Evolutionary conservation across 2,113 vertebrate species (phyloP).

Genomic region (Pandion haliaetus): DNA sequence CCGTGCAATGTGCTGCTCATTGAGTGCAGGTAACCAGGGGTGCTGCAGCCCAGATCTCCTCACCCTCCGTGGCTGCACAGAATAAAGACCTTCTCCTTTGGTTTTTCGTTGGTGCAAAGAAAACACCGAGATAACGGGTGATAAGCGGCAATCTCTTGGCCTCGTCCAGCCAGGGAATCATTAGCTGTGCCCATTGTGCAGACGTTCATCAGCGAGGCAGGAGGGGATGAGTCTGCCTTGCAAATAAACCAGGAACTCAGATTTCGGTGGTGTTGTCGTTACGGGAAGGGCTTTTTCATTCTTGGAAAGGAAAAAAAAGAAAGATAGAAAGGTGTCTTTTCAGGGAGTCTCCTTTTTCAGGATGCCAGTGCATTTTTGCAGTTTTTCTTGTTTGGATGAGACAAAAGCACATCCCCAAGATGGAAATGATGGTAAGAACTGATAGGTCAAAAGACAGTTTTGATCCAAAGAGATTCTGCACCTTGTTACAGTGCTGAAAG

Average conservation of each 20-base stretch:
- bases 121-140: background rate
- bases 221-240: background rate
- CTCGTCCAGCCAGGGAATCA: background rate
- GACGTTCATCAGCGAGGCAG: rapidly evolving
- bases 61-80: background rate
- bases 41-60: background rate
- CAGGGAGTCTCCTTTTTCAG: background rate
- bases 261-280: background rate
- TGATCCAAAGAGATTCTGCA: background rate
- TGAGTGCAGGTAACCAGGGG: no score
- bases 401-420: background rate
- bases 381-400: background rate
- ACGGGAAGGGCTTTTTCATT: background rate
- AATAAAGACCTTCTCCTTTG: background rate
- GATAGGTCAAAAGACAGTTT: background rate
- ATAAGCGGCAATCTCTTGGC: background rate
- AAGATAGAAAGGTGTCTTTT: background rate
- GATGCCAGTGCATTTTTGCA: background rate
- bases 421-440: background rate
- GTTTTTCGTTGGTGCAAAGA: background rate
- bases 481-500: background rate
- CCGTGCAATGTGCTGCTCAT: rapidly evolving
- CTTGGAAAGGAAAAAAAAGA: background rate
- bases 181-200: background rate
- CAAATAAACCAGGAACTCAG: background rate